Conservation (phyloP, 1,140 invertebrate species). For the Stenopsyche tienmushanensis region DNA sequence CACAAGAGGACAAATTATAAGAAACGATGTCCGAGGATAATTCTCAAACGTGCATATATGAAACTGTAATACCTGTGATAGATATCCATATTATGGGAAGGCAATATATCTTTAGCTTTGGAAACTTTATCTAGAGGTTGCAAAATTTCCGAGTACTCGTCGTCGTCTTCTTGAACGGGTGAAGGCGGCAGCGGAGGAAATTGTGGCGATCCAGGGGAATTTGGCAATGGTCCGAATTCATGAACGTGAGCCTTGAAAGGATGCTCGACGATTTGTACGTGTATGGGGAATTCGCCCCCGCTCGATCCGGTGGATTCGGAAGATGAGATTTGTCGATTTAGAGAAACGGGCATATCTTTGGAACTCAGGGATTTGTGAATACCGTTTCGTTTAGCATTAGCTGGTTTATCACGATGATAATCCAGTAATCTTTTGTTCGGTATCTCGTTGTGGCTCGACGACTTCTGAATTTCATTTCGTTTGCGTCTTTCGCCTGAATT, state of each 20-base stretch:
- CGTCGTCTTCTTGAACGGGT: constrained; percentile 74
- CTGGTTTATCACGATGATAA: constrained; percentile 54
- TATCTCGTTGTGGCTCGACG: constrained; percentile 61
- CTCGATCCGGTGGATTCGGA: constrained; percentile 54
- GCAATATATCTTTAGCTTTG: constrained; percentile 57
- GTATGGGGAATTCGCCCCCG: constrained; percentile 53
- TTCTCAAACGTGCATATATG: background rate
- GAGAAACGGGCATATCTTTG: constrained; percentile 64
- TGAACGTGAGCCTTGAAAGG: constrained; percentile 52
- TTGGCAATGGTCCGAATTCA: constrained; percentile 54
- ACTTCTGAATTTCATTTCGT: constrained; percentile 59
- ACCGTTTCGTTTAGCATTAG: constrained; percentile 55
- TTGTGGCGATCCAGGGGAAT: constrained; percentile 62
- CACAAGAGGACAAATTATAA: constrained; percentile 33
- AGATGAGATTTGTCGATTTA: constrained; percentile 52
- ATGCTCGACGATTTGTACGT: constrained; percentile 56
- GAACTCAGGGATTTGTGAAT: constrained; percentile 69
- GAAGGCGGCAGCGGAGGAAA: constrained; percentile 79
- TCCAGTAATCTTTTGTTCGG: constrained; percentile 58
- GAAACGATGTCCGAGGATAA: no score
- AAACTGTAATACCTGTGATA: constrained; percentile 45
- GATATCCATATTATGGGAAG: constrained; percentile 46
- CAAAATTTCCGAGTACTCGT: constrained; percentile 70
- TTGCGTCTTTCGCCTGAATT: constrained; percentile 56
- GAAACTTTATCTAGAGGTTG: constrained; percentile 52